Evolutionary conservation across 2,113 vertebrate genomes (phyloP), one percentile per base, ranked within the genome.

Genomic region (Falco punctatus): DNA sequence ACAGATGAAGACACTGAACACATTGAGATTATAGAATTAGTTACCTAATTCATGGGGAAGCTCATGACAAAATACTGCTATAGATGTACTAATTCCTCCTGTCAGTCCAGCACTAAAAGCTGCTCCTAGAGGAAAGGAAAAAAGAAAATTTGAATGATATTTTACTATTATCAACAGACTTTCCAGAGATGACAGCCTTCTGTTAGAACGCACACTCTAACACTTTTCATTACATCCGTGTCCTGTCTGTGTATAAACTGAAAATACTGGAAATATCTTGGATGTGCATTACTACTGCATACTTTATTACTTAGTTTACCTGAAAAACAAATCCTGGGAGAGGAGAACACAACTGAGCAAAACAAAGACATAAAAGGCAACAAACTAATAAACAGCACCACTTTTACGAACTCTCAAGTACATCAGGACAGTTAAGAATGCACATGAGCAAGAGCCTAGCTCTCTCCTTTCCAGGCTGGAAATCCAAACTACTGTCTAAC

Each of bases 41-140:
- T 98, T 98, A 99, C 99, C 99, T 75, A 99, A 98, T 97, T 99
- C 99, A 88, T 99, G 99, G 82, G 99, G 99, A 95, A 99, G 98
- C 90, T 99, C 99, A 1, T 99, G 99, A 97, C 99, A 99, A 98
- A 99, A 99, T 46, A 99, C 99, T 10, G 99, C 99, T 94, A 99
- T 99, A 18, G 99, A 99, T 11, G 99, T 99, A 73, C 99, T 99
- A 97, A 99, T 99, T 85, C 99, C 99, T 79, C 99, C 99, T 1
- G 99, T 99, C 94, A 99, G 92, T 82, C 99, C 99, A 16, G 99
- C 98, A 92, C 99, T 99, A 97, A 99, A 99, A 7, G 99, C 99
- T 42, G 99, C 99, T 86, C 99, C 99, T 99, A 71, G 35, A 11
- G 10, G 19, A 44, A 65, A 72, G 40, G 38, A 20, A 57, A 48